phyloP scores from a whole-genome alignment of 2,888 invertebrate species.

The Pyrgus malvae region DNA sequence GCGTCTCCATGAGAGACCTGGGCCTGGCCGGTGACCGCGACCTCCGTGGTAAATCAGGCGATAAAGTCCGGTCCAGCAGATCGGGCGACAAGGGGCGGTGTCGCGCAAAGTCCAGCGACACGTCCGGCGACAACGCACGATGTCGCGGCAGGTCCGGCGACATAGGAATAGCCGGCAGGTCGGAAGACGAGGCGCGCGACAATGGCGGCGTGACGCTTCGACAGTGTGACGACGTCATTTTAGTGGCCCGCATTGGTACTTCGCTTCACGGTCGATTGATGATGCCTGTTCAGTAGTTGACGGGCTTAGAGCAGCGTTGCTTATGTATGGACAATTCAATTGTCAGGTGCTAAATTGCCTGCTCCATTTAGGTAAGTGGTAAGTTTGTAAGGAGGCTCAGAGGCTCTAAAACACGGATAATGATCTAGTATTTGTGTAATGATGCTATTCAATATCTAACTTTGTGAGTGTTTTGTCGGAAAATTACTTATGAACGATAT shows the following conservation, averaged over 20 bases:
- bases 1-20: conserved; percentile 90
- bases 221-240: conserved; percentile 78
- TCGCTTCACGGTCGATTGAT: conserved; percentile 22
- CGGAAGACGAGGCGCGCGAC: conserved; percentile 72
- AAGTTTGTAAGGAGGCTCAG: too few relatives aligned
- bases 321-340: neutral
- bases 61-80: conserved; percentile 60
- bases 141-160: conserved; percentile 66
- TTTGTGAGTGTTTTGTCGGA: too few relatives aligned
- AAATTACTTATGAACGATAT: too few relatives aligned
- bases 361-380: too few relatives aligned
- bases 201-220: conserved; percentile 77
- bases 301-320: conserved; percentile 14
- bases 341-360: too few relatives aligned
- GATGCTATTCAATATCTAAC: too few relatives aligned
- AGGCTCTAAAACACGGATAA: too few relatives aligned
- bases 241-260: conserved; percentile 43
- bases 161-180: conserved; percentile 44
- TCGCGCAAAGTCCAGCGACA: conserved; percentile 55
- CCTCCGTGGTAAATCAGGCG: conserved; percentile 70
- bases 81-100: conserved; percentile 70
- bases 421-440: too few relatives aligned
- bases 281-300: conserved; percentile 13
- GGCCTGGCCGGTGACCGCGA: conserved; percentile 82
- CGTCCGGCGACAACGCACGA: conserved; percentile 67